Percentiles rank a stretch among this genome's conserved stretches.
Conservation (phyloP, 2,113 vertebrate genomes). For the Nothoprocta pentlandii region DNA sequence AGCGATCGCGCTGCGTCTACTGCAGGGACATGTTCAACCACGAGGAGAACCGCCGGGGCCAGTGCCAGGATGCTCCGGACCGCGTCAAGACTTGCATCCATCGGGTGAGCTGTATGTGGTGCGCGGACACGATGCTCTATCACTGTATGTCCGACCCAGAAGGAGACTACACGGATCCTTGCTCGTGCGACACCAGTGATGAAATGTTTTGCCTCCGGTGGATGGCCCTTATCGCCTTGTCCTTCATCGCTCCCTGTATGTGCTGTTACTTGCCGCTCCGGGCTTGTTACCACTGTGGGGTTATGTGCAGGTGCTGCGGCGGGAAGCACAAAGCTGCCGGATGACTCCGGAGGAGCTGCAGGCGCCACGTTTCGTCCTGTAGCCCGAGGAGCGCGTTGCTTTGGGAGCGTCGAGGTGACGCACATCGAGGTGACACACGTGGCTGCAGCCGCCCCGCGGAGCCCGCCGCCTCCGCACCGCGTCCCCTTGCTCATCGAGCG, state of each 20-base stretch:
- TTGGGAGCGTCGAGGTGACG: slow-evolving; percentile 60
- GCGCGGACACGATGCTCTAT: slow-evolving; percentile 98
- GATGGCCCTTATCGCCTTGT: slow-evolving; percentile 93
- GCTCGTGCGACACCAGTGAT: slow-evolving; percentile 95
- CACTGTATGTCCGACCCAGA: slow-evolving; percentile 99
- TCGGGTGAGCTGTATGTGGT: slow-evolving; percentile 97
- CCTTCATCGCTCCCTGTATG: slow-evolving; percentile 95
- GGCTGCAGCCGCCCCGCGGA: slow-evolving; percentile 63
- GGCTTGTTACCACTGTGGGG: slow-evolving; percentile 92
- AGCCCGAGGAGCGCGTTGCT: slow-evolving; percentile 66
- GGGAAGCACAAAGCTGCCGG: slow-evolving; percentile 94
- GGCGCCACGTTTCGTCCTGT: slow-evolving; percentile 44
- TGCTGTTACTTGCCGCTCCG: slow-evolving; percentile 98
- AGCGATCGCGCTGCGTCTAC: slow-evolving; percentile 91
- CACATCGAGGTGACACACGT: slow-evolving; percentile 35
- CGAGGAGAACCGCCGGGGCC: slow-evolving; percentile 90
- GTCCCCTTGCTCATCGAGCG: slow-evolving; percentile 65
- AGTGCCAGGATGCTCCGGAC: slow-evolving; percentile 95
- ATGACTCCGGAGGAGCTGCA: slow-evolving; percentile 75
- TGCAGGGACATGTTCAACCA: slow-evolving; percentile 94
- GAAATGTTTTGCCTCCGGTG: slow-evolving; percentile 96
- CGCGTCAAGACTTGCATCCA: slow-evolving; percentile 89
- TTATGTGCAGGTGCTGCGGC: slow-evolving; percentile 94
- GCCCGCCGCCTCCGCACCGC: slow-evolving; percentile 12
- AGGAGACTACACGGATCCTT: slow-evolving; percentile 97